Evolutionary conservation across 2,113 vertebrate species (phyloP).

Genomic region (Uria lomvia): DNA sequence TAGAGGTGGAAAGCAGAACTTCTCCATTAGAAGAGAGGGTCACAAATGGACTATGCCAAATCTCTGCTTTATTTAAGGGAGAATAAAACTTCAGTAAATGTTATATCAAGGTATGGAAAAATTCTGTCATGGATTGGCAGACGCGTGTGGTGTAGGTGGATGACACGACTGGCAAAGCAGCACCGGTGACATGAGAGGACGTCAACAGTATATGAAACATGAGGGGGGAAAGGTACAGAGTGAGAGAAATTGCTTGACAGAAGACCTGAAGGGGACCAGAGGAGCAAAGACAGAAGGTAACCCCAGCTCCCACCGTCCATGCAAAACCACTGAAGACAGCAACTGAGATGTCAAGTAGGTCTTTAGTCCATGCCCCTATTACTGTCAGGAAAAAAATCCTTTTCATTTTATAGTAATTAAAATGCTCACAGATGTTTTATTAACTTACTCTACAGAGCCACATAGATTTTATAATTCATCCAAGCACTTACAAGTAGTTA

Average conservation of each 20-base stretch:
- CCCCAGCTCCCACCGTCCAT: accelerated
- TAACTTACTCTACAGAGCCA: conserved; percentile 20
- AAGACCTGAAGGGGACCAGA: background rate
- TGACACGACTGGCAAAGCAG: background rate
- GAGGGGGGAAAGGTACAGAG: background rate
- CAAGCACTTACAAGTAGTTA: conserved; percentile 58
- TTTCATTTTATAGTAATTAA: conserved; percentile 47
- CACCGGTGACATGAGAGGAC: background rate
- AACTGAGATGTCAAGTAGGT: background rate
- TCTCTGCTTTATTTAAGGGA: background rate
- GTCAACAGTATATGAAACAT: background rate
- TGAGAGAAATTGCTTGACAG: background rate
- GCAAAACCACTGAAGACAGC: background rate
- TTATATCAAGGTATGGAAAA: background rate
- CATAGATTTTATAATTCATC: conserved; percentile 56
- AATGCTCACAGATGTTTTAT: conserved; percentile 49
- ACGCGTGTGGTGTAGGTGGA: background rate
- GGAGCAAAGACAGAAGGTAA: background rate
- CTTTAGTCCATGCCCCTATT: background rate
- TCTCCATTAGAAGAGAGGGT: background rate
- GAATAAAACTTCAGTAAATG: background rate
- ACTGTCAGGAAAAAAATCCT: background rate
- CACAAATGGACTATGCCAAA: background rate
- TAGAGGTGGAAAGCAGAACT: background rate
- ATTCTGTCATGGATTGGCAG: background rate